Conservation (phyloP, 2,888 invertebrate genomes). For the Tenthredo distinguenda region DNA sequence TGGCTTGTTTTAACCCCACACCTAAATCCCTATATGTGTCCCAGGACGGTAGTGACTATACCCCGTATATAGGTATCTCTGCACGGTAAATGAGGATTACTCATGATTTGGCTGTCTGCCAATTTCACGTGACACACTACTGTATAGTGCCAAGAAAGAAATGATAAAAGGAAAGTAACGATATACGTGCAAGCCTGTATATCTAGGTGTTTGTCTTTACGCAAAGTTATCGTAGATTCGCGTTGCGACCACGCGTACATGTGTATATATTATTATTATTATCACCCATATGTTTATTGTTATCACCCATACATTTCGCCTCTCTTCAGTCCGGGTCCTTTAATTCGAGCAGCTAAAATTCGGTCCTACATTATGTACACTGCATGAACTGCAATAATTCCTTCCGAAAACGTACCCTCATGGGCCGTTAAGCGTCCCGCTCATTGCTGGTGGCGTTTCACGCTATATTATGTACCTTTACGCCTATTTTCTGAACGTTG, state of each 20-base stretch:
- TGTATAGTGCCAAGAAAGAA: conserved; percentile 2
- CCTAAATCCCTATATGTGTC: background rate
- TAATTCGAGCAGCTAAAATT: background rate
- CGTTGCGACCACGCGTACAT: background rate
- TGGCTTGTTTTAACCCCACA: background rate
- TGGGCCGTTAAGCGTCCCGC: background rate
- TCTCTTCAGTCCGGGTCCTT: background rate
- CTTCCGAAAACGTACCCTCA: background rate
- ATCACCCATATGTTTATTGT: background rate
- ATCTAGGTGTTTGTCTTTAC: background rate
- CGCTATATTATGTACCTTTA: background rate
- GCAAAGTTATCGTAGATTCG: background rate
- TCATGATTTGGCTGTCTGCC: conserved; percentile 69
- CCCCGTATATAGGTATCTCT: background rate
- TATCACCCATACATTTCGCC: background rate
- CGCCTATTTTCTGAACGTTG: background rate
- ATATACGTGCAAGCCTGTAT: background rate
- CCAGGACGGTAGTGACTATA: background rate
- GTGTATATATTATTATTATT: background rate
- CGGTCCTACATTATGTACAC: background rate
- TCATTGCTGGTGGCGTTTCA: background rate
- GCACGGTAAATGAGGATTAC: conserved; percentile 68
- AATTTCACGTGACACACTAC: conserved; percentile 59
- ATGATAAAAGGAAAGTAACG: conserved; percentile 8
- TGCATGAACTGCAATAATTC: background rate